phyloP scores from a whole-genome alignment of 2,113 vertebrate species.

The Gasterosteus nipponicus region DNA sequence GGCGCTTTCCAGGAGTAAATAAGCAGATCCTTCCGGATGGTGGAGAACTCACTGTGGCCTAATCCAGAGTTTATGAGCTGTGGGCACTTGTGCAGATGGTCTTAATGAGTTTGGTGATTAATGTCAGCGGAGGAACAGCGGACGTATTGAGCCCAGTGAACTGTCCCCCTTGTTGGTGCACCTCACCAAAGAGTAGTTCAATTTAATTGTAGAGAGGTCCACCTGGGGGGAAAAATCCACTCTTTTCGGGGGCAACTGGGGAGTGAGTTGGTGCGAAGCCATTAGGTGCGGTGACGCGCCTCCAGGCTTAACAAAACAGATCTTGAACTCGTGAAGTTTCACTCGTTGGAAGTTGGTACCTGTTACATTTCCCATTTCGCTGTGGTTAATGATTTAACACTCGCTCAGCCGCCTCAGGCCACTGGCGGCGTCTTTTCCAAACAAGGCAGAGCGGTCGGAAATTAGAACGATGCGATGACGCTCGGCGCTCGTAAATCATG shows the following conservation, averaged over 20 bases:
- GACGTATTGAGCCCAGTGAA: background rate
- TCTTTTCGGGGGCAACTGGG: background rate
- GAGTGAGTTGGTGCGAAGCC: background rate
- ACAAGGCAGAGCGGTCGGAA: conserved; percentile 33
- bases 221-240: background rate
- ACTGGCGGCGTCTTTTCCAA: conserved; percentile 26
- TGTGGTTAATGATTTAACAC: conserved; percentile 42
- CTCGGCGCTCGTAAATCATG: conserved; percentile 61
- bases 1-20: conserved; percentile 52
- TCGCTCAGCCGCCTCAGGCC: conserved; percentile 41
- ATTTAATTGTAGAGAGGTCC: conserved; percentile 20
- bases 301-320: background rate
- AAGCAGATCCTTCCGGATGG: conserved; percentile 38
- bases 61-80: conserved; percentile 63
- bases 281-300: background rate
- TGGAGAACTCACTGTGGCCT: conserved; percentile 47
- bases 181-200: conserved; percentile 7
- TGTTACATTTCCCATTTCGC: conserved; percentile 14
- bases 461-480: conserved; percentile 49
- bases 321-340: background rate
- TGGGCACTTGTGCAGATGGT: conserved; percentile 65
- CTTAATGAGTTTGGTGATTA: conserved; percentile 63
- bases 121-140: conserved; percentile 51
- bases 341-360: background rate
- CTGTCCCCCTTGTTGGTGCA: conserved; percentile 23